Conservation (phyloP, 2,113 vertebrate genomes). For the Hippocampus zosterae region DNA sequence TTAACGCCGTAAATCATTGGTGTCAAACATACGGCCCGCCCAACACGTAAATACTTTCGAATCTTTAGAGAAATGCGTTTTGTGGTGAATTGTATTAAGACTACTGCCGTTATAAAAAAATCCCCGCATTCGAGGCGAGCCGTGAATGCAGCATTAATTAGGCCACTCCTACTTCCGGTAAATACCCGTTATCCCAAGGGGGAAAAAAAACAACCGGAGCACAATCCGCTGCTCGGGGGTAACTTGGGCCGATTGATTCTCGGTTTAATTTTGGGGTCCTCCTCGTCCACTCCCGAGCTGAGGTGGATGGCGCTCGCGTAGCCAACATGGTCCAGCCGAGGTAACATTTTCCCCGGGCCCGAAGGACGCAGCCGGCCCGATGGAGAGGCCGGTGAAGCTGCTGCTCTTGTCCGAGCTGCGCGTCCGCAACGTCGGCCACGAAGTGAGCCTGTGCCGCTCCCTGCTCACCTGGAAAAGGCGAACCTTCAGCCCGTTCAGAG, state of each 20-base stretch:
- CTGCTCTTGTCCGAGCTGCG: slow-evolving; percentile 58
- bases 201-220: slow-evolving; percentile 13
- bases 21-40: too few relatives aligned
- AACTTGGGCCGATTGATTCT: background rate
- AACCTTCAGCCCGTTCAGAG: slow-evolving; percentile 50
- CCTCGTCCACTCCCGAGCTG: background rate
- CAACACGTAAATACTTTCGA: background rate
- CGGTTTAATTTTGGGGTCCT: background rate
- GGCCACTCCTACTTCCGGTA: slow-evolving; percentile 49
- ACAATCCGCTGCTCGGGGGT: slow-evolving; percentile 22
- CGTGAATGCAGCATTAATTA: slow-evolving; percentile 5
- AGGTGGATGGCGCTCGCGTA: background rate
- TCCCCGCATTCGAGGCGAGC: background rate
- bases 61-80: too few relatives aligned
- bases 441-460: slow-evolving; percentile 55
- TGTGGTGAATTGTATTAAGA: background rate
- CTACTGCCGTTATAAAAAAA: too few relatives aligned
- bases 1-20: too few relatives aligned
- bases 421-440: slow-evolving; percentile 49
- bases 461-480: slow-evolving; percentile 58
- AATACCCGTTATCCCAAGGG: slow-evolving; percentile 51
- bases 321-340: slow-evolving; percentile 29
- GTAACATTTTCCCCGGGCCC: slow-evolving; percentile 17
- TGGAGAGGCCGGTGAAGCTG: slow-evolving; percentile 54
- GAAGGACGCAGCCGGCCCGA: slow-evolving; percentile 47